Conservation (phyloP, 1,140 invertebrate genomes). For the Ooceraea biroi region DNA sequence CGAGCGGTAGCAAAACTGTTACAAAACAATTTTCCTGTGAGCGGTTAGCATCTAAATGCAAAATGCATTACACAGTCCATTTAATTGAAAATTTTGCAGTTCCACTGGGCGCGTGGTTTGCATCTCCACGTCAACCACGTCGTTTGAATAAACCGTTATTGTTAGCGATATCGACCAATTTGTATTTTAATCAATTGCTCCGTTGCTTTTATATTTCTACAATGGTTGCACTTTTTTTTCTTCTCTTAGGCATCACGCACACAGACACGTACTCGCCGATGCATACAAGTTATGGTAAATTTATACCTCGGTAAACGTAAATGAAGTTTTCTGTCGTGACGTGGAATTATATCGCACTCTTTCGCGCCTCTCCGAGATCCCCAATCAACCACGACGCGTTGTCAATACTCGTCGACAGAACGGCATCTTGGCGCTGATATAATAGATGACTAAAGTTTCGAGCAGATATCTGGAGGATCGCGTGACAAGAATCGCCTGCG, state of each 20-base stretch:
- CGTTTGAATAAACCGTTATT: background rate
- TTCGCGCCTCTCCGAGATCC: background rate
- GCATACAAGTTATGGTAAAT: background rate
- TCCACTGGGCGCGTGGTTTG: no score
- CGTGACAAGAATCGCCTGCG: slow-evolving; percentile 52
- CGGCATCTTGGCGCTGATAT: slow-evolving; percentile 12
- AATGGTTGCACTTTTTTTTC: no score
- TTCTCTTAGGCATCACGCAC: background rate
- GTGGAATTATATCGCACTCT: background rate
- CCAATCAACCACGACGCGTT: slow-evolving; percentile 41
- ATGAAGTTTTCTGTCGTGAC: background rate
- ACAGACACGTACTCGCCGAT: background rate
- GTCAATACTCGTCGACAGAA: slow-evolving; percentile 38
- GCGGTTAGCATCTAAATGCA: background rate
- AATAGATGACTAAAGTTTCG: slow-evolving; percentile 50
- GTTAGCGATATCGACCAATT: background rate
- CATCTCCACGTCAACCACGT: background rate
- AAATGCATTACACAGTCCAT: background rate
- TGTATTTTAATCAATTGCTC: slow-evolving; percentile 3
- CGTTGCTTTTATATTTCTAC: background rate
- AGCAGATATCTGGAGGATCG: background rate
- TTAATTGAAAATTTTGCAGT: background rate
- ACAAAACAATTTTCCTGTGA: slow-evolving; percentile 5
- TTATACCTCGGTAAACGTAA: background rate
- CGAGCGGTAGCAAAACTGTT: background rate